phyloP scores from a whole-genome alignment of 2,113 vertebrate genomes.

The Lathamus discolor region DNA sequence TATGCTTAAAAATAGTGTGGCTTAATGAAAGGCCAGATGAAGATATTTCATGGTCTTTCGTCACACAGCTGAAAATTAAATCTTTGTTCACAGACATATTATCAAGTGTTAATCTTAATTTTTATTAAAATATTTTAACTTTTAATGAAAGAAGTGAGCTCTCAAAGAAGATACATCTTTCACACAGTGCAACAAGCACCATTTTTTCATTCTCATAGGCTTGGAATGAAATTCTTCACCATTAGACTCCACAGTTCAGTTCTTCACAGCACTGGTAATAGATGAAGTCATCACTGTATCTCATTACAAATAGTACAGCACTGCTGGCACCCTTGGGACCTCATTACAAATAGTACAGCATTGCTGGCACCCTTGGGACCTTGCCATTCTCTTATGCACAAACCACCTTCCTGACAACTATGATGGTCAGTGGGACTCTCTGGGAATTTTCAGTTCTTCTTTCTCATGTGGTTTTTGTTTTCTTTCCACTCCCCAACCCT shows the following conservation, averaged over 20 bases:
- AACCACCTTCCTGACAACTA: not conserved
- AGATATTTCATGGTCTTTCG: not conserved
- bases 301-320: not conserved
- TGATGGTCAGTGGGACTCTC: not conserved
- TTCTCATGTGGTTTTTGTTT: not conserved
- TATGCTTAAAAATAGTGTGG: not conserved
- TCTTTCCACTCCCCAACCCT: not conserved
- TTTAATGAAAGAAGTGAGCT: not conserved
- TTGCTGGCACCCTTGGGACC: not conserved
- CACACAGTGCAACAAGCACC: not conserved
- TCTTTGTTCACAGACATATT: not conserved
- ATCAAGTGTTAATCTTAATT: not conserved
- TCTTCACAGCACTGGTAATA: not conserved
- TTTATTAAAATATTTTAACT: not conserved
- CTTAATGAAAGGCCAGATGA: not conserved
- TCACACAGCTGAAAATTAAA: not conserved
- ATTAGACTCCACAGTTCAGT: not conserved
- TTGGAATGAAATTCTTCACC: not conserved
- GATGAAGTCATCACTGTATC: not conserved
- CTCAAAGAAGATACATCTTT: not conserved
- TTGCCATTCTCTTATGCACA: not conserved
- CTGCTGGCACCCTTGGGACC: not conserved
- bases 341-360: not conserved
- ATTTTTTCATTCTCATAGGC: not conserved
- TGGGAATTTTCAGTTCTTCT: not conserved